These are phyloP conservation scores for Heterodera schachtii DNA, from an alignment of 1,140 invertebrate species.

Conservation along the genomic window DNA sequence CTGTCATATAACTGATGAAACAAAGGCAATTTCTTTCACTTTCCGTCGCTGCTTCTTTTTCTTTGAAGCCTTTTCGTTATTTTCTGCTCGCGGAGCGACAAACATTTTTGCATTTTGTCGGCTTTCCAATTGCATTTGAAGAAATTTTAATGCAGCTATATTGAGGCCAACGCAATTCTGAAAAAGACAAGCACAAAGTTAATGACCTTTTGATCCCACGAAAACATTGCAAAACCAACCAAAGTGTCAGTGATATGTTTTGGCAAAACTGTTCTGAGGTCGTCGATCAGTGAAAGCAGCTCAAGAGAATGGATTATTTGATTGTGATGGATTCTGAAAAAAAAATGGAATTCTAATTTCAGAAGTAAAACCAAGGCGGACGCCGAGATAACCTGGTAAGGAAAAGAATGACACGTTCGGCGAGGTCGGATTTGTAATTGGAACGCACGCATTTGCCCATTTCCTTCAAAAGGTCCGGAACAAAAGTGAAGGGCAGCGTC, in stretches of 20 bases:
- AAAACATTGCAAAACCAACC: constrained; percentile 8
- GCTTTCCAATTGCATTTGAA: constrained; percentile 79
- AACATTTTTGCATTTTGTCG: constrained; percentile 81
- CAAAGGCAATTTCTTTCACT: constrained; percentile 45
- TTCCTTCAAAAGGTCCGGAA: constrained; percentile 78
- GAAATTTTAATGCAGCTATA: constrained; percentile 78
- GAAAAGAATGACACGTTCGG: constrained; percentile 77
- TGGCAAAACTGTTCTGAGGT: constrained; percentile 72
- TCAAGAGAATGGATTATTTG: constrained; percentile 76
- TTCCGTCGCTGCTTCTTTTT: constrained; percentile 46
- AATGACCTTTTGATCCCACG: background rate
- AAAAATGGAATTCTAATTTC: constrained; percentile 3
- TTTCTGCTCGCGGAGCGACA: constrained; percentile 74
- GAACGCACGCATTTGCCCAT: constrained; percentile 74
- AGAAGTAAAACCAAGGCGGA: too few species aligned
- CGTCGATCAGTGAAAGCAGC: constrained; percentile 75
- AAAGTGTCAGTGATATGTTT: constrained; percentile 67
- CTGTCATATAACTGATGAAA: background rate
- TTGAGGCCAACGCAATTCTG: constrained; percentile 86
- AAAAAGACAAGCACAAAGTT: constrained; percentile 44
- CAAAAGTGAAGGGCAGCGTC: constrained; percentile 80
- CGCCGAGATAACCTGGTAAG: constrained; percentile 72
- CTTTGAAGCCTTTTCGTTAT: constrained; percentile 35
- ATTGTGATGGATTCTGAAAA: constrained; percentile 77
- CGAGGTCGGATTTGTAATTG: constrained; percentile 77